Percentiles rank a stretch among this genome's conserved stretches.
phyloP scores from a whole-genome alignment of 1,140 invertebrate species.

The Neodiprion pinetum region DNA sequence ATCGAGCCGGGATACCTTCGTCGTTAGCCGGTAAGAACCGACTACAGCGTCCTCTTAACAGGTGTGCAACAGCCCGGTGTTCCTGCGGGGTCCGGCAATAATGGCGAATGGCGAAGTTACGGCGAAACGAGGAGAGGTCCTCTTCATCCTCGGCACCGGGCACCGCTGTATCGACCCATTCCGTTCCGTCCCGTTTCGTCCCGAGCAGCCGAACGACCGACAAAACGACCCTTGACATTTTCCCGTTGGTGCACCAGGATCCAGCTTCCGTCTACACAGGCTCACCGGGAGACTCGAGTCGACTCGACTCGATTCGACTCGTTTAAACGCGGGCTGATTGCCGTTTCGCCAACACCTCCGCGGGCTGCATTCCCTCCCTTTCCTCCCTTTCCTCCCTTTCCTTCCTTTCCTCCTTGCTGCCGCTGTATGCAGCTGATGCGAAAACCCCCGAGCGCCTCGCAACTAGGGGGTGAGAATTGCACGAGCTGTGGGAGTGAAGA shows the following conservation, averaged over 20 bases:
- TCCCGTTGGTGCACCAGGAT: not conserved
- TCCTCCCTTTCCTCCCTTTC: not conserved
- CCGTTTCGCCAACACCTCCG: not conserved
- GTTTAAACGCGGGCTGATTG: not conserved
- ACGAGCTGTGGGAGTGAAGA: too few species aligned
- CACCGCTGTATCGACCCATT: not conserved
- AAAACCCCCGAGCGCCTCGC: too few species aligned
- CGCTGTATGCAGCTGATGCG: too few species aligned
- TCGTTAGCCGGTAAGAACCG: too few species aligned
- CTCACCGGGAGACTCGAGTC: too few species aligned
- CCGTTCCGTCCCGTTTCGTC: not conserved
- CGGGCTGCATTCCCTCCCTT: not conserved
- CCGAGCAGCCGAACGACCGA: too few species aligned
- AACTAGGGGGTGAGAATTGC: too few species aligned
- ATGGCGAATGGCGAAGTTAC: not conserved
- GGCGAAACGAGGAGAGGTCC: not conserved
- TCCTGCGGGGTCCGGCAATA: not conserved
- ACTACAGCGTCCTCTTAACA: not conserved
- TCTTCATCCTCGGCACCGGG: not conserved
- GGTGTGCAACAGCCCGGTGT: not conserved
- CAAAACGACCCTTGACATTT: slow-evolving; percentile 2
- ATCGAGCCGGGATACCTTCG: too few species aligned
- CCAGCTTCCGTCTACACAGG: not conserved
- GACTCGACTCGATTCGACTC: not conserved
- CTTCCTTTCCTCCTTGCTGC: slow-evolving; percentile 15